A percentile compares a stretch with the other conserved stretches of the same genome.
Evolutionary conservation across 2,797 vertebrate genomes (phyloP).

Genomic region (Cuculus canorus): DNA sequence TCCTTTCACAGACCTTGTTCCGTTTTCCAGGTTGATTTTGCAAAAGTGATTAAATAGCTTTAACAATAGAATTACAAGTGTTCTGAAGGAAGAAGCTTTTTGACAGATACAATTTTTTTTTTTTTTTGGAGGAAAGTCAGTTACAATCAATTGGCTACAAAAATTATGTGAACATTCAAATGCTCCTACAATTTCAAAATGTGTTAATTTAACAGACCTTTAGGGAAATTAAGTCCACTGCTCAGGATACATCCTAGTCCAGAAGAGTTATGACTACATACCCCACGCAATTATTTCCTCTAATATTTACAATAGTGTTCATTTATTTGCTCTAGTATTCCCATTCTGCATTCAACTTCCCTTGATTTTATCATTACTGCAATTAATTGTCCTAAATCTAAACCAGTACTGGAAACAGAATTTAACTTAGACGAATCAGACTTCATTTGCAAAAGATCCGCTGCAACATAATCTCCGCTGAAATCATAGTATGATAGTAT

Average conservation of each 20-base stretch:
- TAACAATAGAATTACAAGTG: not conserved
- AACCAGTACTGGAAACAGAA: not conserved
- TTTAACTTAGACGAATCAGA: not conserved
- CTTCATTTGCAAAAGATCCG: not conserved
- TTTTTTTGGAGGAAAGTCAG: not conserved
- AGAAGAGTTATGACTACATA: not conserved
- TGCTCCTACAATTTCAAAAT: not conserved
- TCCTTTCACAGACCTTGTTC: not conserved
- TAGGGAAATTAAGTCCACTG: not conserved
- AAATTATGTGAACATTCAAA: not conserved
- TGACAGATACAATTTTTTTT: not conserved
- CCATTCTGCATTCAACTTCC: not conserved
- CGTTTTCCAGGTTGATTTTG: not conserved
- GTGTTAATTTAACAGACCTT: not conserved
- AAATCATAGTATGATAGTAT: too few species aligned
- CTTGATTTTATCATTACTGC: not conserved
- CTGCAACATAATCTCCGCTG: not conserved
- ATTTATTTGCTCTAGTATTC: not conserved
- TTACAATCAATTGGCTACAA: not conserved
- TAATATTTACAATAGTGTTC: not conserved
- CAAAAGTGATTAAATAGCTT: not conserved
- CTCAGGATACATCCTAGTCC: not conserved
- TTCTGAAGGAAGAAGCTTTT: not conserved
- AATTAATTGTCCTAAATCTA: slow-evolving; percentile 27
- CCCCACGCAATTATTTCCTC: not conserved